phyloP scores from a whole-genome alignment of 1,140 invertebrate genomes.

The Lepidotrigona ventralis region DNA sequence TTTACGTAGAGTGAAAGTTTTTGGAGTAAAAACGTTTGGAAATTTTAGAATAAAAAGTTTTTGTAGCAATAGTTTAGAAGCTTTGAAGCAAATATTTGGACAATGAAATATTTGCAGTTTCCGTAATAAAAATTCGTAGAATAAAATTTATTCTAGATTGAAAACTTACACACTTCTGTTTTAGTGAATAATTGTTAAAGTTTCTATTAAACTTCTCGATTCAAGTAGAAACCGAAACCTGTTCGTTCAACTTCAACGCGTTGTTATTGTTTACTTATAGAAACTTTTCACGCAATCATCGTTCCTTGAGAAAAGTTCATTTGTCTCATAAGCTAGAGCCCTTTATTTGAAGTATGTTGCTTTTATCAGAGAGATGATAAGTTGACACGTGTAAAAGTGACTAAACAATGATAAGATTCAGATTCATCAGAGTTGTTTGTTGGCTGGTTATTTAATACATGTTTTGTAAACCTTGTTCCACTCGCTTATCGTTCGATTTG shows the following conservation, averaged over 20 bases:
- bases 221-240: too few species aligned
- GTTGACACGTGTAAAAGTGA: not conserved
- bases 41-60: too few species aligned
- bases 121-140: not conserved
- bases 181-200: not conserved
- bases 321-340: not conserved
- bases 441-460: not conserved
- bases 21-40: too few species aligned
- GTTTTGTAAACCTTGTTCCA: not conserved
- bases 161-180: not conserved
- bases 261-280: not conserved
- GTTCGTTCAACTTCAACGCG: not conserved
- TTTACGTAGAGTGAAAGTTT: too few species aligned
- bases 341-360: not conserved
- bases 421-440: not conserved
- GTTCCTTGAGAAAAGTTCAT: not conserved
- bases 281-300: not conserved
- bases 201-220: too few species aligned
- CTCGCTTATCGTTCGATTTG: not conserved
- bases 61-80: not conserved
- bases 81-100: not conserved
- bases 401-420: not conserved
- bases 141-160: too few species aligned
- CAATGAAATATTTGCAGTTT: not conserved
- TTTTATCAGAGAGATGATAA: not conserved